Evolutionary conservation across 2,888 invertebrate species (phyloP).

Genomic region (Sarcophaga subvicina): DNA sequence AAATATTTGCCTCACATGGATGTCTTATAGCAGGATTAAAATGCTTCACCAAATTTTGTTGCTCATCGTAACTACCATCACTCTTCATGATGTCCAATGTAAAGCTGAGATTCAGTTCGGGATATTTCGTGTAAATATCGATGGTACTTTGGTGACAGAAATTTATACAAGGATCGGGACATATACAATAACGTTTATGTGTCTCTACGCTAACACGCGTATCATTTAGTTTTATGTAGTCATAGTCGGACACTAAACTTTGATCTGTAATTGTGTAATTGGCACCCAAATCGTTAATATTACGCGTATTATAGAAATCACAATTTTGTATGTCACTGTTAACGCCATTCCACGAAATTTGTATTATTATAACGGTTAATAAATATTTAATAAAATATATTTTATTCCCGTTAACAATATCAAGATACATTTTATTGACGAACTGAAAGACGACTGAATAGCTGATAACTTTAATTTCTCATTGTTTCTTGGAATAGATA

Average conservation of each 20-base stretch:
- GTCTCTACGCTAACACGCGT: neutral
- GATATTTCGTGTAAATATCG: neutral
- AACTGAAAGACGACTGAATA: neutral
- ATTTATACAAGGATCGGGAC: conserved; percentile 27
- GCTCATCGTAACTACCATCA: neutral
- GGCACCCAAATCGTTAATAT: neutral
- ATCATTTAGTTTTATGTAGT: conserved; percentile 8
- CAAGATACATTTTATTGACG: neutral
- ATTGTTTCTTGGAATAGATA: neutral
- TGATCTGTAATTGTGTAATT: neutral
- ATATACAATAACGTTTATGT: conserved; percentile 24
- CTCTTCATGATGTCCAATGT: neutral
- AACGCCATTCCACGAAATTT: neutral
- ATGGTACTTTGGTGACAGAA: neutral
- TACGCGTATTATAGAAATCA: conserved; percentile 7
- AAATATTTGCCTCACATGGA: neutral
- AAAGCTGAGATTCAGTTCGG: neutral
- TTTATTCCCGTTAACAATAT: neutral
- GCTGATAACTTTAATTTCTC: neutral
- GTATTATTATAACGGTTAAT: neutral
- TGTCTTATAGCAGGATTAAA: neutral
- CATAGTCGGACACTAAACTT: neutral
- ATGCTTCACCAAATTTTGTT: neutral
- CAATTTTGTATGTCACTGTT: conserved; percentile 38
- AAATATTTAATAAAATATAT: neutral